phyloP scores from a whole-genome alignment of 2,113 vertebrate genomes.

The Brachionichthys hirsutus region DNA sequence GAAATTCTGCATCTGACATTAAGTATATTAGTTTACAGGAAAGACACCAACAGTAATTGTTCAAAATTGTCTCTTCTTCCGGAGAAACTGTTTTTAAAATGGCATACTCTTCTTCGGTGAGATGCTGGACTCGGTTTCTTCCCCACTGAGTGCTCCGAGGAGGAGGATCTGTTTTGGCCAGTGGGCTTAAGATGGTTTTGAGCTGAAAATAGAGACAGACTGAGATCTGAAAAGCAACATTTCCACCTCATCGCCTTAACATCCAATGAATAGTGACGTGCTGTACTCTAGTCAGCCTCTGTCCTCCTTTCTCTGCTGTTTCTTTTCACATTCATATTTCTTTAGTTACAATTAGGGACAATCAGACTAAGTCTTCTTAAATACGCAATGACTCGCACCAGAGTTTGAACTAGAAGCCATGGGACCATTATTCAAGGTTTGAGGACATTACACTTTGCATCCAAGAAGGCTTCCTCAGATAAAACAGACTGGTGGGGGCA shows the following conservation, averaged over 20 bases:
- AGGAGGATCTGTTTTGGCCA: conserved; percentile 5
- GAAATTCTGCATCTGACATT: too few relatives aligned
- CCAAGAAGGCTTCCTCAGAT: too few relatives aligned
- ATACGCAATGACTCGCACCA: too few relatives aligned
- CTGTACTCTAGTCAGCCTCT: background rate
- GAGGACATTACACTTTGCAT: too few relatives aligned
- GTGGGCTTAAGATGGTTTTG: conserved; percentile 21
- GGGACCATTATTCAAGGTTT: too few relatives aligned
- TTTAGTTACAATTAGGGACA: background rate
- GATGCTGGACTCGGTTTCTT: conserved; percentile 1
- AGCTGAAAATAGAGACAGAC: conserved; percentile 15
- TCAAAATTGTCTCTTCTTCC: too few relatives aligned
- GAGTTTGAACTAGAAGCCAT: too few relatives aligned
- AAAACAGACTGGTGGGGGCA: too few relatives aligned
- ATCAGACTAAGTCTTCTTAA: background rate
- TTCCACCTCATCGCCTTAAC: background rate
- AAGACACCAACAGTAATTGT: too few relatives aligned
- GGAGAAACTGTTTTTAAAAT: background rate
- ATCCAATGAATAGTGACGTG: conserved; percentile 9
- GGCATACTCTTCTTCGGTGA: background rate
- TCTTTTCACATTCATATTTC: conserved; percentile 9
- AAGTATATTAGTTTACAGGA: too few relatives aligned
- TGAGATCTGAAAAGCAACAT: conserved; percentile 22
- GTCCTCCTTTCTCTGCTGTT: conserved; percentile 1
- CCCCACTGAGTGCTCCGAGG: conserved; percentile 9